Evolutionary conservation across 2,888 invertebrate genomes (phyloP).

Genomic region (Apodemia duryi): DNA sequence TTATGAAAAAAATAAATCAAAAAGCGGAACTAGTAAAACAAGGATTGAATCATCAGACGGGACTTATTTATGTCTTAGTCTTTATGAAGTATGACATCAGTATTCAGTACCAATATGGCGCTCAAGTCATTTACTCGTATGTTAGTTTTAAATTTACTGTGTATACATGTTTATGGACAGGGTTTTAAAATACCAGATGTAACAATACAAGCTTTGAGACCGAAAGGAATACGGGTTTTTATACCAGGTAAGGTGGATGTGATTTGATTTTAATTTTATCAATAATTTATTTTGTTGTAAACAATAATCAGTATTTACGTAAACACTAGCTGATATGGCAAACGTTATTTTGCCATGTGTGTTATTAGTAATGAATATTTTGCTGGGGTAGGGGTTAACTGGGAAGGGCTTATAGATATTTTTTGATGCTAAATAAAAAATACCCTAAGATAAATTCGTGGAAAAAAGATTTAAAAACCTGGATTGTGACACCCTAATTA

Average conservation of each 20-base stretch:
- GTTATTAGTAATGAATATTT: too few species aligned
- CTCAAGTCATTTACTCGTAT: slow-evolving; percentile 21
- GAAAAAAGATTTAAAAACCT: too few species aligned
- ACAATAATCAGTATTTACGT: too few species aligned
- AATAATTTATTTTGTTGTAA: too few species aligned
- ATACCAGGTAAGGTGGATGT: slow-evolving; percentile 70
- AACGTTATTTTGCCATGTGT: too few species aligned
- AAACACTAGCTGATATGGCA: too few species aligned
- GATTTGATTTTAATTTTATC: background rate
- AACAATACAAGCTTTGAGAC: slow-evolving; percentile 72
- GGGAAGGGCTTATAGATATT: too few species aligned
- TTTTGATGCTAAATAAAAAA: too few species aligned
- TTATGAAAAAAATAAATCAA: background rate
- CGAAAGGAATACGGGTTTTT: slow-evolving; percentile 78
- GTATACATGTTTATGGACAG: slow-evolving; percentile 29
- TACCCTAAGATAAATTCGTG: too few species aligned
- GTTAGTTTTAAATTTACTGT: slow-evolving; percentile 22
- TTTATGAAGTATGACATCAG: background rate
- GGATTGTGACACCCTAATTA: too few species aligned
- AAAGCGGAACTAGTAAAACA: slow-evolving; percentile 1
- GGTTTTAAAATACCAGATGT: slow-evolving; percentile 61
- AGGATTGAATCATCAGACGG: background rate
- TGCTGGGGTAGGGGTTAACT: too few species aligned
- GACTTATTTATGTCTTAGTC: background rate
- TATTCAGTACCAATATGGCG: slow-evolving; percentile 31